Percentiles rank a stretch among this genome's conserved stretches.
Conservation (phyloP, 2,888 invertebrate species). For the Ectobius pallidus region DNA sequence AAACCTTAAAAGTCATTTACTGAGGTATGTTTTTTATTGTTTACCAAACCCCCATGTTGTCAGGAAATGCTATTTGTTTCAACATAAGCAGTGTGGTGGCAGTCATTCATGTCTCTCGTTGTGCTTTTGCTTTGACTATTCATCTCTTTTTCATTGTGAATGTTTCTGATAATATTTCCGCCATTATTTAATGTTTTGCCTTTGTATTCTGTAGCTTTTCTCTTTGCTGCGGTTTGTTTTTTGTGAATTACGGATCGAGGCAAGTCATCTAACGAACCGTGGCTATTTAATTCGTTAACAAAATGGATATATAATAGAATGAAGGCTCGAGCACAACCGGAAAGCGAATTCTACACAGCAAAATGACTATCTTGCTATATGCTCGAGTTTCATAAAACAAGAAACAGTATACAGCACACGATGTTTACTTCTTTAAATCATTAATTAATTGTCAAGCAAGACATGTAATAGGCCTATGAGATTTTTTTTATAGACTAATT, state of each 20-base stretch:
- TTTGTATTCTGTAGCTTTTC: not conserved
- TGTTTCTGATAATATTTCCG: not conserved
- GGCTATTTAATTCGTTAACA: slow-evolving; percentile 10
- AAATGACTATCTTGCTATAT: too few species aligned
- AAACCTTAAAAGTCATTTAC: too few species aligned
- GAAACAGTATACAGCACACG: too few species aligned
- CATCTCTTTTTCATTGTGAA: not conserved
- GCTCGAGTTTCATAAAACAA: too few species aligned
- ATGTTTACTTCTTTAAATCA: too few species aligned
- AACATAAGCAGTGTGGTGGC: not conserved
- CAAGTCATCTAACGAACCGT: slow-evolving; percentile 21
- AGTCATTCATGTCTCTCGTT: slow-evolving; percentile 3
- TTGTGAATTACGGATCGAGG: not conserved
- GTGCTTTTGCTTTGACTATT: not conserved
- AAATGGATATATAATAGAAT: not conserved
- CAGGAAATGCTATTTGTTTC: slow-evolving; percentile 1
- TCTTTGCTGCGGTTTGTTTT: not conserved
- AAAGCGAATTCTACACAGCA: too few species aligned
- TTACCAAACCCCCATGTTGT: not conserved
- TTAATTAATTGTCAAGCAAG: too few species aligned
- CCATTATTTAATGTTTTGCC: not conserved
- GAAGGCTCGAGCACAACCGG: too few species aligned
- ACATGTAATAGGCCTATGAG: too few species aligned
- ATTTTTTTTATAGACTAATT: too few species aligned
- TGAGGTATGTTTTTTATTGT: too few species aligned